phyloP scores from a whole-genome alignment of 2,797 vertebrate genomes.

The Champsocephalus gunnari region DNA sequence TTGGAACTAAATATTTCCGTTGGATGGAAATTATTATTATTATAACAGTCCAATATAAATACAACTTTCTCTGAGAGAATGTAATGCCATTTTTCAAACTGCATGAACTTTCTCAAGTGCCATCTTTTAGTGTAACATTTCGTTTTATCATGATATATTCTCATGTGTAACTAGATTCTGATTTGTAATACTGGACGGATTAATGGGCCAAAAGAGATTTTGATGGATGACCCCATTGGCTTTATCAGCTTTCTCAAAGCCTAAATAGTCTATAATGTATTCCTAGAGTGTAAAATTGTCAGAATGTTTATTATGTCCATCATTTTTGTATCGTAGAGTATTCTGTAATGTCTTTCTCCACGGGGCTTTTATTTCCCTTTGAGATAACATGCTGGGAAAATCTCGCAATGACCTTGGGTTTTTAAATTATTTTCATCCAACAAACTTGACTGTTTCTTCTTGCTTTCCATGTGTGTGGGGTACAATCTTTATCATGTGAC shows the following conservation, averaged over 20 bases:
- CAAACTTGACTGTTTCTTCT: slow-evolving; percentile 8
- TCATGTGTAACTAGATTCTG: not conserved
- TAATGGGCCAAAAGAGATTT: not conserved
- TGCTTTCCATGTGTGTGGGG: not conserved
- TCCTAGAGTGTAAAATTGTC: not conserved
- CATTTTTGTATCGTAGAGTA: not conserved
- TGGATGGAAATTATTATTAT: not conserved
- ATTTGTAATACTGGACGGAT: not conserved
- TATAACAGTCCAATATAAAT: not conserved
- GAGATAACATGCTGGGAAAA: slow-evolving; percentile 13
- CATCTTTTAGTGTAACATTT: not conserved
- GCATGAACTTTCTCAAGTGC: not conserved
- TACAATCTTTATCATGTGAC: not conserved
- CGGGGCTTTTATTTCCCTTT: not conserved
- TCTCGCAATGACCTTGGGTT: slow-evolving; percentile 16
- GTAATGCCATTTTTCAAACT: not conserved
- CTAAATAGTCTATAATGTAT: not conserved
- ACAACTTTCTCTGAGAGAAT: not conserved
- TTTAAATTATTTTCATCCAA: not conserved
- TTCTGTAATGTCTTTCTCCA: not conserved
- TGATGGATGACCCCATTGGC: not conserved
- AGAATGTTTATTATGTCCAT: not conserved
- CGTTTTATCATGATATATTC: too few relatives aligned
- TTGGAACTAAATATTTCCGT: not conserved
- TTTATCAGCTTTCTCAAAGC: not conserved